phyloP scores from a whole-genome alignment of 2,888 invertebrate genomes.

The Norana najaformis region DNA sequence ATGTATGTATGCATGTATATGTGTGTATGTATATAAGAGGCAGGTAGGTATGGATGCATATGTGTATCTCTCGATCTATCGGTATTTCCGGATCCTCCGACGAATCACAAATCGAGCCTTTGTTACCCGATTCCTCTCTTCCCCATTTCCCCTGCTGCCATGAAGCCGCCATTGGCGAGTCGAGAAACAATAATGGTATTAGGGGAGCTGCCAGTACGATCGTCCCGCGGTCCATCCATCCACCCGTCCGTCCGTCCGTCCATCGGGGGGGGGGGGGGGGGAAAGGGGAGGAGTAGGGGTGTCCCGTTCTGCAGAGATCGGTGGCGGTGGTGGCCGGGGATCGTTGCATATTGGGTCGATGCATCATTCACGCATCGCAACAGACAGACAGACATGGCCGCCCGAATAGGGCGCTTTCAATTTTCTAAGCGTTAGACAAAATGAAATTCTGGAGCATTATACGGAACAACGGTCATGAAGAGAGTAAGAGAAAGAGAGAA shows the following conservation, averaged over 20 bases:
- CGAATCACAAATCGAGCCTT: too few relatives aligned
- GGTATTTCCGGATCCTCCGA: neutral
- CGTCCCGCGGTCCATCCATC: neutral
- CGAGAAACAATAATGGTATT: constrained; percentile 13
- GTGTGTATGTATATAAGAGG: too few relatives aligned
- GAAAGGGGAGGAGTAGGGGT: neutral
- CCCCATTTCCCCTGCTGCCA: neutral
- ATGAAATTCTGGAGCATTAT: neutral
- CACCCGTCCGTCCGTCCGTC: neutral
- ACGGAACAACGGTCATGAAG: neutral
- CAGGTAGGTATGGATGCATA: too few relatives aligned
- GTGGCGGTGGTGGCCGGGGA: neutral
- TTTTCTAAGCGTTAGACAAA: constrained; percentile 13
- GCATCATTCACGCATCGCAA: neutral
- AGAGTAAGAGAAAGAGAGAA: neutral
- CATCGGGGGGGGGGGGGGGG: neutral
- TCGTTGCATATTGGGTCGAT: neutral
- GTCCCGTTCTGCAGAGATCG: neutral
- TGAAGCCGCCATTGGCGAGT: neutral
- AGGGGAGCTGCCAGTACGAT: neutral
- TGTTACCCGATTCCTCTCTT: too few relatives aligned
- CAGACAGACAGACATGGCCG: neutral
- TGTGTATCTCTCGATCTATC: neutral
- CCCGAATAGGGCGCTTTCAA: neutral
- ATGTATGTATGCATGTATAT: too few relatives aligned